phyloP scores from a whole-genome alignment of 2,888 invertebrate genomes.

The Chloromyia formosa region DNA sequence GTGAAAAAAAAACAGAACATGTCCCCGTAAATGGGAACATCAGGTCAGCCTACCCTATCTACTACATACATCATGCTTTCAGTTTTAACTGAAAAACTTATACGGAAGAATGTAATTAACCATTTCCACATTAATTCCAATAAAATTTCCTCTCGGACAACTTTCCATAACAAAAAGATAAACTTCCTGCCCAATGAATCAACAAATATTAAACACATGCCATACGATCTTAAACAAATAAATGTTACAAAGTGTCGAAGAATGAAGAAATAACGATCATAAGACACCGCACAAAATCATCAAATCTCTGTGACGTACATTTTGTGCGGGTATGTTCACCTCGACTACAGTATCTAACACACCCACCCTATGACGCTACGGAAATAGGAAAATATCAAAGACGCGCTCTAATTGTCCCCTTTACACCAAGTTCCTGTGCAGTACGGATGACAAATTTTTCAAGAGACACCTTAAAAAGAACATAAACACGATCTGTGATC shows the following conservation, averaged over 20 bases:
- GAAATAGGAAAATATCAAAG: conserved; percentile 14
- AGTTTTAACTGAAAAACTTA: too few relatives aligned
- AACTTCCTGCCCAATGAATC: conserved; percentile 25
- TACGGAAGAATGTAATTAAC: neutral
- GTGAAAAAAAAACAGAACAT: too few relatives aligned
- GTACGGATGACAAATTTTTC: neutral
- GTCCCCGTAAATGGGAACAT: too few relatives aligned
- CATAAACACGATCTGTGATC: neutral
- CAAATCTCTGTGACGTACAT: neutral
- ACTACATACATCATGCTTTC: too few relatives aligned
- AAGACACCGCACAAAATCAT: conserved; percentile 20
- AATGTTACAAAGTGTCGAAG: conserved; percentile 25
- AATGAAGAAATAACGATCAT: conserved; percentile 7
- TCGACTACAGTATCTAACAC: neutral
- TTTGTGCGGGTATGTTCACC: neutral
- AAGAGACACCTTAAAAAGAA: neutral
- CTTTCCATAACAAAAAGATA: neutral
- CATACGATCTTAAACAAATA: conserved; percentile 29
- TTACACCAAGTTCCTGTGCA: conserved; percentile 23
- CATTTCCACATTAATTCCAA: neutral
- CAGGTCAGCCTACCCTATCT: too few relatives aligned
- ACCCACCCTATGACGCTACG: conserved; percentile 14
- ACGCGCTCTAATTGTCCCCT: conserved; percentile 6
- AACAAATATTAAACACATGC: conserved; percentile 19
- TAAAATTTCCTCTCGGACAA: conserved; percentile 9